Conservation (phyloP, 2,797 vertebrate genomes). For the Microctenopoma stevenorrisi region DNA sequence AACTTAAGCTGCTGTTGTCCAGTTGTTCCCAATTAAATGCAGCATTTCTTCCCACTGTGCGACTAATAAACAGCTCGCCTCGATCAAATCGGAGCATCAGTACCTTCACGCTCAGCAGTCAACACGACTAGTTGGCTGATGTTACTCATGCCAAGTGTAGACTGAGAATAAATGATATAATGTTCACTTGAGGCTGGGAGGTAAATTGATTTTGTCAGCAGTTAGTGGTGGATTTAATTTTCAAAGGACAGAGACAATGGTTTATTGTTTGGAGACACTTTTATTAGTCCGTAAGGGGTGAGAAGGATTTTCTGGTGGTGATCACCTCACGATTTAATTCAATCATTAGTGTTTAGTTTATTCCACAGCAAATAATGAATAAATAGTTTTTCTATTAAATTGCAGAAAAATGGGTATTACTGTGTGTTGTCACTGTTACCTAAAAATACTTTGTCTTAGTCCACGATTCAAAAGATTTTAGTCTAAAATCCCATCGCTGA, state of each 20-base stretch:
- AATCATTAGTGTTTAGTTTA: neutral
- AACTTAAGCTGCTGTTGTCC: conserved; percentile 15
- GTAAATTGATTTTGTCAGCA: conserved; percentile 49
- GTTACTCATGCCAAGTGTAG: conserved; percentile 28
- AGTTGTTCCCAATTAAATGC: conserved; percentile 10
- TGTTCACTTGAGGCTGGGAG: conserved; percentile 34
- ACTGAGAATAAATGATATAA: conserved; percentile 32
- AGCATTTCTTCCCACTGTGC: conserved; percentile 1
- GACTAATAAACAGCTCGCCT: neutral
- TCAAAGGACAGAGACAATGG: conserved; percentile 14
- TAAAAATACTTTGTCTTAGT: neutral
- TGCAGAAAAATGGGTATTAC: neutral
- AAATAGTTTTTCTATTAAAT: neutral
- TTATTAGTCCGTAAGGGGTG: conserved; percentile 1
- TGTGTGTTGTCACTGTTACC: neutral
- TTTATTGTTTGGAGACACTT: neutral
- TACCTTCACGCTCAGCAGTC: conserved; percentile 31
- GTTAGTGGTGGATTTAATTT: conserved; percentile 40
- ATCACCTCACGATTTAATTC: conserved; percentile 6
- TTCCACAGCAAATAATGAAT: neutral
- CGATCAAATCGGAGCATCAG: conserved; percentile 26
- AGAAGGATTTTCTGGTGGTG: conserved; percentile 3
- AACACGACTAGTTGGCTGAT: conserved; percentile 27
- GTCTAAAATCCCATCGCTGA: neutral
- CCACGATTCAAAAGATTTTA: neutral